Conservation (phyloP, 2,888 invertebrate species). For the Melikaiella ostensackeni region DNA sequence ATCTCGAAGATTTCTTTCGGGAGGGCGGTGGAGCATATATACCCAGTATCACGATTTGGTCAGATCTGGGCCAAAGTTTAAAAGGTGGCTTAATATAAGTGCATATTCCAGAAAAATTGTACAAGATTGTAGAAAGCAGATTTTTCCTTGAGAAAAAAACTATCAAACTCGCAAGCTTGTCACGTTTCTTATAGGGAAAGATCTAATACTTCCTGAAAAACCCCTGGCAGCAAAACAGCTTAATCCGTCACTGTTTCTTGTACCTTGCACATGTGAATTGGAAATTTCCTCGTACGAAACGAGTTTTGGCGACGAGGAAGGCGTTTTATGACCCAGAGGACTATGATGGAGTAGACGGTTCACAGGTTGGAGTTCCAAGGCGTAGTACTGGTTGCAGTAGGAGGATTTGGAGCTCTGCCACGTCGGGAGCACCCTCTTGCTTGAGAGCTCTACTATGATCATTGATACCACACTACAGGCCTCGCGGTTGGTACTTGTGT, state of each 20-base stretch:
- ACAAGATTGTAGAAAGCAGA: not conserved
- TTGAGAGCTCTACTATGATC: conserved; percentile 76
- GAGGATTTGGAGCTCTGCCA: conserved; percentile 76
- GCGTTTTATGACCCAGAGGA: conserved; percentile 23
- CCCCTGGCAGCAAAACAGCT: not conserved
- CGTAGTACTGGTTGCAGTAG: conserved; percentile 55
- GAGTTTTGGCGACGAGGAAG: conserved; percentile 6
- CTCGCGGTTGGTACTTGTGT: conserved; percentile 68
- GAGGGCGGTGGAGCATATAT: not conserved
- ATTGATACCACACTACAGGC: conserved; percentile 74
- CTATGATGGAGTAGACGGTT: conserved; percentile 25
- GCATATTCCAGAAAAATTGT: not conserved
- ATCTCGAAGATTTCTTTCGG: conserved; percentile 7
- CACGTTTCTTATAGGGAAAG: not conserved
- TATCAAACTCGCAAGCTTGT: not conserved
- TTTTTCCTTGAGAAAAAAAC: not conserved
- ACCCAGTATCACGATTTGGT: conserved; percentile 10
- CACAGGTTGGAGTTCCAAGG: conserved; percentile 28
- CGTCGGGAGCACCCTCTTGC: conserved; percentile 71
- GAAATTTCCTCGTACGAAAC: conserved; percentile 13
- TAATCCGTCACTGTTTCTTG: conserved; percentile 3
- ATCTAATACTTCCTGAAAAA: not conserved
- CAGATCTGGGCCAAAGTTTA: conserved; percentile 20
- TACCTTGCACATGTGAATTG: conserved; percentile 7
- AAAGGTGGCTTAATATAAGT: not conserved